Percentiles rank a stretch among this genome's conserved stretches.
phyloP scores from a whole-genome alignment of 2,888 invertebrate genomes.

The Drosophila paramelanica region DNA sequence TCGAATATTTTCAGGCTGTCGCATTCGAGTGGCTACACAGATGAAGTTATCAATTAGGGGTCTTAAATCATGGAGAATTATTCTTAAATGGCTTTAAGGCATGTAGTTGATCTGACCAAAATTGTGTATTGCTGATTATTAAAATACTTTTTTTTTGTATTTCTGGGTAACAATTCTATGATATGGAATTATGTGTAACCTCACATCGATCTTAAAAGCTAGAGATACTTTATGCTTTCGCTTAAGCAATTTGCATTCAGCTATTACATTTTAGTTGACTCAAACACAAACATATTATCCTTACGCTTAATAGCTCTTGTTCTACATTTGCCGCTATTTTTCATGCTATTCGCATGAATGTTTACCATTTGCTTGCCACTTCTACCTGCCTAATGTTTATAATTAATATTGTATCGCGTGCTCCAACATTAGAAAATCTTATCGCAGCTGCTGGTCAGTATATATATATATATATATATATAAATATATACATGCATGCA shows the following conservation, averaged over 20 bases:
- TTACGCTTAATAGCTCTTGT: background rate
- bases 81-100: background rate
- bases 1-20: conserved; percentile 7
- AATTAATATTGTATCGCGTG: conserved; percentile 56
- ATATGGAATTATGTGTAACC: background rate
- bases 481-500: background rate
- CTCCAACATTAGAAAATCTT: conserved; percentile 39
- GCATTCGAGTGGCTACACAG: conserved; percentile 4
- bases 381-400: conserved; percentile 25
- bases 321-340: background rate
- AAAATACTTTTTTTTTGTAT: background rate
- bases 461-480: conserved; percentile 10
- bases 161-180: no score
- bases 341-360: background rate
- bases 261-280: no score
- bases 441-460: conserved; percentile 69
- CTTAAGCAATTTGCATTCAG: no score
- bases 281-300: background rate
- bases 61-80: background rate
- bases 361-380: conserved; percentile 10
- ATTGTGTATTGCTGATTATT: conserved; percentile 7
- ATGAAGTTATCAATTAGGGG: conserved; percentile 4
- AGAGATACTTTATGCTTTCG: no score
- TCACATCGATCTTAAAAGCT: background rate
- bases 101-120: background rate